Conservation (phyloP, 1,140 invertebrate species). For the Araneus ventricosus region DNA sequence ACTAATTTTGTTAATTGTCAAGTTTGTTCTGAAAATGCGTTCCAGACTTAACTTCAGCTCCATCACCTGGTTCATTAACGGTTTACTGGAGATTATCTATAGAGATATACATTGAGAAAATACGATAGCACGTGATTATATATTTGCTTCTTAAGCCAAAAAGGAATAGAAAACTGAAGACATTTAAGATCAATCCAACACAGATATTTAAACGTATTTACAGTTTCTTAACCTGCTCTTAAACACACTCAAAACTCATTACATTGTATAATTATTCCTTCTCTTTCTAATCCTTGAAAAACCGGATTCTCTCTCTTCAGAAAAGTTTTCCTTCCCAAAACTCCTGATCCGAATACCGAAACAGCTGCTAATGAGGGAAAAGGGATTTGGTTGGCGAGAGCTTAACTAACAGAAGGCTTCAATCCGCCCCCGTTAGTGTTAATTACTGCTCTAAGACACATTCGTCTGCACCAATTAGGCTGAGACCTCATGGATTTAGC, state of each 20-base stretch:
- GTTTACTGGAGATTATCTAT: too few species aligned
- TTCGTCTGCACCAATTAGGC: neutral
- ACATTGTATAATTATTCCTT: neutral
- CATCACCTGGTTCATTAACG: too few species aligned
- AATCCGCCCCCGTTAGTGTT: neutral
- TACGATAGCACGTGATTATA: too few species aligned
- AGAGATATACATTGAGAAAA: too few species aligned
- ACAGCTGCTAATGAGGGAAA: neutral
- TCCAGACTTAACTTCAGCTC: too few species aligned
- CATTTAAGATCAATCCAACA: too few species aligned
- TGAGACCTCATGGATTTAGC: neutral
- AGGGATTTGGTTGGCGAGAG: neutral
- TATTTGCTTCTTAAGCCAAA: too few species aligned
- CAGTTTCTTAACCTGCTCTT: too few species aligned
- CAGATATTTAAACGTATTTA: too few species aligned
- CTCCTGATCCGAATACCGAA: neutral
- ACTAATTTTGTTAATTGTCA: too few species aligned
- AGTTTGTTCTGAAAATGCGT: too few species aligned
- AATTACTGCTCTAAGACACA: constrained; percentile 5
- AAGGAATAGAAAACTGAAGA: too few species aligned
- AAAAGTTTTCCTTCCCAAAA: neutral
- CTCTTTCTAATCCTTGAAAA: neutral
- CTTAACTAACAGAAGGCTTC: neutral
- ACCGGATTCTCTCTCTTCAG: neutral
- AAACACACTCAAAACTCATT: neutral